Evolutionary conservation across 2,888 invertebrate species (phyloP), one percentile per base, ranked within the genome.

Genomic region (Macropis europaea): DNA sequence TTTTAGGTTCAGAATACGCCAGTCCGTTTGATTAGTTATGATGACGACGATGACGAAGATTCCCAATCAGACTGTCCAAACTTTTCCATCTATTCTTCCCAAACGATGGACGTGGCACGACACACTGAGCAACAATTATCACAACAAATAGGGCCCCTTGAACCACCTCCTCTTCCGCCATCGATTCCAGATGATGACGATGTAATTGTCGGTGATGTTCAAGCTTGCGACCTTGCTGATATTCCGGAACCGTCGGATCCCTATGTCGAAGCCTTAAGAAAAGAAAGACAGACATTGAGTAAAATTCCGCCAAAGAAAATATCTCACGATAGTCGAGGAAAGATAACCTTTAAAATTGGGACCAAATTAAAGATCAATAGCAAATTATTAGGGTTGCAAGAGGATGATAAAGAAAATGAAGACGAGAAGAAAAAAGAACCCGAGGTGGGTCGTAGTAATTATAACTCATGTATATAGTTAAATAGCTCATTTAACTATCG

Each of bases 1-100:
- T 22, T 43, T 5, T n/a, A 19, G 2, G 6, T 11, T 1, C 30
- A 32, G 7, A 59, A 66, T n/a, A 15, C 62, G 0, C 45, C 50
- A 1, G 71, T 87, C 15, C 82, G 86, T 5, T 57, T 89, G n/a
- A 82, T 87, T 0, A 86, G 86, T 0, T 89, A 89, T 47, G 89
- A 90, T 9, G 87, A 88, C 11, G 89, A 91, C 13, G 87, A 88
- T 3, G 89, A 90, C 9, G 90, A 92, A 2, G 91, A 91, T 66
- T 91, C 91, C 0, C 91, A 92, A 70, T 94, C 95, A 0, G 95
- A 95, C 81, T 96, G 96, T 89, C 96, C 96, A 3, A 96, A 96
- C 89, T 96, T 96, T 88, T 95, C 95, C 9, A 95, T 96, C 77
- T 96, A 96, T 90, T 96, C 96, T 0, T 94, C 95, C 6, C 94